Base-by-base conservation (phyloP, 2,113 vertebrate genomes). In the Brienomyrus longianalis region DNA sequence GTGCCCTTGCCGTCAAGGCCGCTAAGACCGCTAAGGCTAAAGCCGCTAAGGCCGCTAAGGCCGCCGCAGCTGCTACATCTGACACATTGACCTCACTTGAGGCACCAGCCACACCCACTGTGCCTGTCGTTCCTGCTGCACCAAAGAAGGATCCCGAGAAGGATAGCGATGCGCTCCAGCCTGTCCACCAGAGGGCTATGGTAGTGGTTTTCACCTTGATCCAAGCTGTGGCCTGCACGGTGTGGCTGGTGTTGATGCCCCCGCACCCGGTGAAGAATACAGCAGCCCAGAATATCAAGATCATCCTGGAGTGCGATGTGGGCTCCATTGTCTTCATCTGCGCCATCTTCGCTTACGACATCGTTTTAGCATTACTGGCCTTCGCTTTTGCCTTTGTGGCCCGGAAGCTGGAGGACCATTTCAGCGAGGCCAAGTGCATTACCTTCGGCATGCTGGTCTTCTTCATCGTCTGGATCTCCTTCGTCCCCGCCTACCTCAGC, bases 381-480 rank as follows among this genome's bases (percentile, higher is more conserved):
- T 97, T 98, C 52, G 50, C 96, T 11, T 97, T 96, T 0, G 96
- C 96, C 9, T 97, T 96, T 88, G 92, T 96, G 1, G 95, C 96
- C 10, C 92, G 94, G n/a, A 96, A 95, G 92, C 93, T 98, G 77
- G 96, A 96, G 39, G 97, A 97, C 92, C 94, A 97, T 90, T 95
- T 97, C 90, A 96, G 96, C 4, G 97, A 98, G 92, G 97, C 94
- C 0, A 98, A 97, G 93, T 94, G 95, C 19, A 70, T 97, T 92
- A 97, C 96, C 48, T 98, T 98, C 83, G 95, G 96, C 89, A 96
- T 97, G 96, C 93, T 98, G 92, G 96, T 97, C 80, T 96, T 97
- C 94, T 97, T 97, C 92, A 97, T 97, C 0, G 94, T 97, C 90
- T 98, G 97, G 96, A 97, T 97, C 93, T 98, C 97, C 84, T 97